These are phyloP conservation scores for Entomobrya multifasciata DNA, from an alignment of 2,888 invertebrate genomes.

Conservation along the genomic window DNA sequence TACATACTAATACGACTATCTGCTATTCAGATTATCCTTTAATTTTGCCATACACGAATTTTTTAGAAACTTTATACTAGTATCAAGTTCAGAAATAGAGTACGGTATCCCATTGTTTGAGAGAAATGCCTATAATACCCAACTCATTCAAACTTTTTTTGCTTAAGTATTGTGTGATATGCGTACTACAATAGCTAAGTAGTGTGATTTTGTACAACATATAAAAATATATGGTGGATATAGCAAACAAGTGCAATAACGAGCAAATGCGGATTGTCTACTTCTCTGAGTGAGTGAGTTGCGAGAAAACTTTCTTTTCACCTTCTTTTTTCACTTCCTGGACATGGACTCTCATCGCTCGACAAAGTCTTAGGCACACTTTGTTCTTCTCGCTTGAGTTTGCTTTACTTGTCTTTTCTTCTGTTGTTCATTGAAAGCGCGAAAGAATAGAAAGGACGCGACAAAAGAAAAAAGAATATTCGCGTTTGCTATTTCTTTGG, in stretches of 20 bases:
- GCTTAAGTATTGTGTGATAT: neutral
- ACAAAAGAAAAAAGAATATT: conserved; percentile 16
- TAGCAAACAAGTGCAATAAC: neutral
- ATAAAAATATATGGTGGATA: neutral
- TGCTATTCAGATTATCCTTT: conserved; percentile 30
- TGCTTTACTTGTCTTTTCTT: conserved; percentile 16
- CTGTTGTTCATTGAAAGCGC: conserved; percentile 28
- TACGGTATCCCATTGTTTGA: neutral
- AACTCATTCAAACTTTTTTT: conserved; percentile 6
- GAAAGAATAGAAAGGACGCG: conserved; percentile 17
- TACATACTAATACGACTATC: neutral
- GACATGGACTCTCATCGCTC: conserved; percentile 39
- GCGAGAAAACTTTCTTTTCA: conserved; percentile 32
- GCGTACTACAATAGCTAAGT: neutral
- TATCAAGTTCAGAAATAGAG: no score
- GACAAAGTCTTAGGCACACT: conserved; percentile 52
- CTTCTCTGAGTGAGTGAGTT: neutral
- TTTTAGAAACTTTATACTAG: no score
- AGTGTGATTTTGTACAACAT: neutral
- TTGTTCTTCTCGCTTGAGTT: conserved; percentile 41
- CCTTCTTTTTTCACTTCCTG: conserved; percentile 39
- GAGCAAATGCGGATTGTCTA: neutral
- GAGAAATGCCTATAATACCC: neutral
- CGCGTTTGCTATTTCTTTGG: conserved; percentile 22
- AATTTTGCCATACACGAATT: conserved; percentile 1